These are phyloP conservation scores for Tetramorium simillimum DNA, from an alignment of 1,140 invertebrate species.

Conservation along the genomic window DNA sequence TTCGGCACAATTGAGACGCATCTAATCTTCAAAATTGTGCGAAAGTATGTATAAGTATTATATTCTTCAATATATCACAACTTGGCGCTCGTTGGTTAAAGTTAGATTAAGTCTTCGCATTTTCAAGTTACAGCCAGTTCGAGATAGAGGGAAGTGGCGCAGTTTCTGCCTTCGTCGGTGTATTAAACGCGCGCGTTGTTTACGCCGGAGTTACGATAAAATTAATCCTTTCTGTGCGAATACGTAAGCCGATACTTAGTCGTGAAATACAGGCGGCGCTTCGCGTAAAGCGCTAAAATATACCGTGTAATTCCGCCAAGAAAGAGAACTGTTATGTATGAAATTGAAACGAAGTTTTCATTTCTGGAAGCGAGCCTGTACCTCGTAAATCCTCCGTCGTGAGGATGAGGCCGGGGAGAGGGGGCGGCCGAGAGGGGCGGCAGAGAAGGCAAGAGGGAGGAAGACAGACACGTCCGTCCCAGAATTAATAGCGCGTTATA, in stretches of 20 bases:
- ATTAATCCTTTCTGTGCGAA: constrained; percentile 59
- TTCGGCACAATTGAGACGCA: background rate
- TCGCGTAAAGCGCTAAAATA: constrained; percentile 57
- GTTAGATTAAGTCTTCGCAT: constrained; percentile 40
- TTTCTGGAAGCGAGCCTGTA: constrained; percentile 59
- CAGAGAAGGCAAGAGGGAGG: background rate
- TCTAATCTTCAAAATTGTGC: background rate
- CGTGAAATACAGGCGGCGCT: constrained; percentile 52
- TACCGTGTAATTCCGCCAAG: constrained; percentile 57
- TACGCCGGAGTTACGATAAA: constrained; percentile 55
- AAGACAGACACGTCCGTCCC: constrained; percentile 45
- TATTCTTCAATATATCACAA: background rate
- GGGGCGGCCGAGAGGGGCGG: no score
- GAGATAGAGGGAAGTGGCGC: constrained; percentile 20
- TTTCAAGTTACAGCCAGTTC: constrained; percentile 30
- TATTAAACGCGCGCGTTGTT: constrained; percentile 56
- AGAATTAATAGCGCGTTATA: constrained; percentile 56
- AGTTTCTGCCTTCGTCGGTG: constrained; percentile 34
- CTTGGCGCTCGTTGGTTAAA: background rate
- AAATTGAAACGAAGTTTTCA: constrained; percentile 63
- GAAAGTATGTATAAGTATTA: background rate
- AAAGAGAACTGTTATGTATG: constrained; percentile 58
- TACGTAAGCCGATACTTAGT: constrained; percentile 60
- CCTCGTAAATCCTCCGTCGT: constrained; percentile 60
- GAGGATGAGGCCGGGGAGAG: background rate